Evolutionary conservation across 1,140 invertebrate species (phyloP), one percentile per base, ranked within the genome.

Genomic region (Zaprionus taronus): DNA sequence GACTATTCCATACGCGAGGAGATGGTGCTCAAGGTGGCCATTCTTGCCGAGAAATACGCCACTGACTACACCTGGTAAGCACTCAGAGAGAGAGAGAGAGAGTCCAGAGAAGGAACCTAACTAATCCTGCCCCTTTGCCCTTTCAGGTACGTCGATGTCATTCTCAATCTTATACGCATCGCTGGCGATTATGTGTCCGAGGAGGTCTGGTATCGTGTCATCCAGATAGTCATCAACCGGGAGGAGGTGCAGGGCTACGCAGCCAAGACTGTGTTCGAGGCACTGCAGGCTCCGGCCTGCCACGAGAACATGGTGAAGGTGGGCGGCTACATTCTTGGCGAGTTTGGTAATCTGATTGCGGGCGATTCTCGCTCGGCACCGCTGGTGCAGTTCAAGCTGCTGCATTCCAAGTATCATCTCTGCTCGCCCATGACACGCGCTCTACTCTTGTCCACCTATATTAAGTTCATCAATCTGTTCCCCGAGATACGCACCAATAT

Each of bases 251-350:
- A 99, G 93, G 99, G 98, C 20, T 99, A 99, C 94, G 99, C 99
- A 55, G 99, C 99, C 7, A 99, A 99, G 94, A 99, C 99, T 38
- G 99, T 99, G 6, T 99, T 99, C 94, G 99, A 99, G 95, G 97
- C 99, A 74, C 93, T 99, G 56, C 98, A 99, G 95, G 98, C 98
- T 51, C 98, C 98, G 28, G 98, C 99, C 57, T 99, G 99, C 93
- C 99, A 99, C 94, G 99, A 99, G 94, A 99, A 99, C 93, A 99
- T 99, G 99, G 99, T 99, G 0, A 99, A 99, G 96, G 99, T 99
- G 53, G 99, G 99, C 62, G 99, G 99, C 28, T 99, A 99, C 86
- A 99, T 99, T 85, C 94, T 99, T 49, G 99, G 99, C 65, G 99
- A 99, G 94, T 99, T 99, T 94, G 99, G 99, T 31, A 99, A 99